These are phyloP conservation scores for Apotomis capreana DNA, from an alignment of 2,888 invertebrate species.

Conservation along the genomic window DNA sequence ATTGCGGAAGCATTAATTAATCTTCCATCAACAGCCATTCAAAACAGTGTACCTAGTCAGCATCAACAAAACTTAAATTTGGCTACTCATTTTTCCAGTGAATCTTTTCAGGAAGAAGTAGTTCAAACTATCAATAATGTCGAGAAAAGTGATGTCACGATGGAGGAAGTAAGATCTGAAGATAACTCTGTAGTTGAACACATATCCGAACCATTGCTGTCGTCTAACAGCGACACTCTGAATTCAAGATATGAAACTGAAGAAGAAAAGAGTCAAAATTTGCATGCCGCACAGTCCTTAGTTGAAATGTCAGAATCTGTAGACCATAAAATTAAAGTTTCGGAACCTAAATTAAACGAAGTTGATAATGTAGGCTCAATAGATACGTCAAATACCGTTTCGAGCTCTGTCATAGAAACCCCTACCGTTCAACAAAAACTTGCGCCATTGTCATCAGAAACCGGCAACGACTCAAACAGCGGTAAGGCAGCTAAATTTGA, in stretches of 20 bases:
- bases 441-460: constrained; percentile 57
- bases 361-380: constrained; percentile 51
- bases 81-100: constrained; percentile 44
- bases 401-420: constrained; percentile 5
- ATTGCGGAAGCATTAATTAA: constrained; percentile 78
- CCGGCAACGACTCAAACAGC: constrained; percentile 55
- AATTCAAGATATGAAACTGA: constrained; percentile 72
- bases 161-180: constrained; percentile 43
- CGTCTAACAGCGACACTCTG: constrained; percentile 55
- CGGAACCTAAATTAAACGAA: constrained; percentile 56
- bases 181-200: constrained; percentile 42
- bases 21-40: constrained; percentile 72
- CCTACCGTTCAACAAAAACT: constrained; percentile 57
- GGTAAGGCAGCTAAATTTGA: constrained; percentile 62
- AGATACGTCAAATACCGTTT: constrained; percentile 10
- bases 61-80: constrained; percentile 49
- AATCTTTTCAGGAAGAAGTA: constrained; percentile 50
- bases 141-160: constrained; percentile 44
- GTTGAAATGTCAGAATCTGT: constrained; percentile 79
- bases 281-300: constrained; percentile 78
- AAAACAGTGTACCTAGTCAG: constrained; percentile 58
- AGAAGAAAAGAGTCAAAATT: constrained; percentile 76
- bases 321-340: constrained; percentile 67
- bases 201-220: constrained; percentile 43
- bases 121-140: constrained; percentile 38